Evolutionary conservation across 2,113 vertebrate genomes (phyloP).

Genomic region (Percopsis transmontana): DNA sequence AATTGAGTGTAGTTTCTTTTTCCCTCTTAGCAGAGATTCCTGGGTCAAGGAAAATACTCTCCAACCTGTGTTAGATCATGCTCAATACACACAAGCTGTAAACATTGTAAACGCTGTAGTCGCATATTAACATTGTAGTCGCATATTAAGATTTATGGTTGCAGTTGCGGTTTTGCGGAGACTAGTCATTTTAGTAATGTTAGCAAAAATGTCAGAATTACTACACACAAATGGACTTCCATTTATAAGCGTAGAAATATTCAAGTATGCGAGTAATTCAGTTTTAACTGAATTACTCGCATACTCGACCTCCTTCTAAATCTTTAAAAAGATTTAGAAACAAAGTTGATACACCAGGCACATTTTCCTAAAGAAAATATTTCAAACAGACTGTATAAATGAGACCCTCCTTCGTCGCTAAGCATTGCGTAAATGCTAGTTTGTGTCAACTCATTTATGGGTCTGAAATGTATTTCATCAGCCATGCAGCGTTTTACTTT

Average conservation of each 20-base stretch:
- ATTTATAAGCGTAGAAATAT: too few species aligned
- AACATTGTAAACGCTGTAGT: constrained; percentile 26
- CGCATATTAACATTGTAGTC: too few species aligned
- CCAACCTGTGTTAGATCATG: neutral
- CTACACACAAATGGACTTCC: too few species aligned
- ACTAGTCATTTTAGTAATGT: too few species aligned
- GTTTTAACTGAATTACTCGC: too few species aligned
- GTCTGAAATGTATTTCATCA: constrained; percentile 62
- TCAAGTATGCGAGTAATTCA: too few species aligned
- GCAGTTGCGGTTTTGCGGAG: too few species aligned
- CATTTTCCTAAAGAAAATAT: constrained; percentile 12
- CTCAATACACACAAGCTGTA: constrained; percentile 30
- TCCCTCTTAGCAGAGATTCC: constrained; percentile 51
- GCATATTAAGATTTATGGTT: too few species aligned
- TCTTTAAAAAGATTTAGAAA: neutral
- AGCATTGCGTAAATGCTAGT: constrained; percentile 21
- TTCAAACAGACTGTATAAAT: neutral
- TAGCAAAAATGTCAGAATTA: too few species aligned
- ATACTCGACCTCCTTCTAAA: constrained; percentile 12
- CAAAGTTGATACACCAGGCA: neutral
- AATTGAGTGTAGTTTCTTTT: constrained; percentile 60
- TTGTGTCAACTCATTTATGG: constrained; percentile 22
- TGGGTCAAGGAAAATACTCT: constrained; percentile 36
- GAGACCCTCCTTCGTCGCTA: neutral
- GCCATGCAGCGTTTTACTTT: constrained; percentile 46